phyloP scores from a whole-genome alignment of 2,888 invertebrate species.

The Halictus ligatus region DNA sequence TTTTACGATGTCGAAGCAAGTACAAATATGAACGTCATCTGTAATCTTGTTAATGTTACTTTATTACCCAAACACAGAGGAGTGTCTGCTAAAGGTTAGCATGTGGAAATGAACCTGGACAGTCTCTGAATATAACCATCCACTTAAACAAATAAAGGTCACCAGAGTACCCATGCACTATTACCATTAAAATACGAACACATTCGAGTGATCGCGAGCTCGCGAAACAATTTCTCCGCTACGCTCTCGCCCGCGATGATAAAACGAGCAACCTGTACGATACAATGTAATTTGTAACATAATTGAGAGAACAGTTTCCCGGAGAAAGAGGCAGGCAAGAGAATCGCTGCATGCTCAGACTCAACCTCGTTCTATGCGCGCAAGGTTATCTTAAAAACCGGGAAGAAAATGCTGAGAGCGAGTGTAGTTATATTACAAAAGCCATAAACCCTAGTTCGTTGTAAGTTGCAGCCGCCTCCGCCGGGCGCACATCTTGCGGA shows the following conservation, averaged over 20 bases:
- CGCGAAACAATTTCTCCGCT: not conserved
- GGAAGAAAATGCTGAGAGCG: not conserved
- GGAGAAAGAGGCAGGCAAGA: not conserved
- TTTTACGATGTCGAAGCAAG: not conserved
- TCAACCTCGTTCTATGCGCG: not conserved
- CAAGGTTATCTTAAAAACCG: slow-evolving; percentile 7
- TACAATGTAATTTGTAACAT: not conserved
- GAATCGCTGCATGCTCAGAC: not conserved
- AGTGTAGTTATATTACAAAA: slow-evolving; percentile 12
- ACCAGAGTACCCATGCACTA: not conserved
- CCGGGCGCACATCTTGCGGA: not conserved
- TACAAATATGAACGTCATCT: not conserved
- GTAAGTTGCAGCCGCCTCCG: not conserved
- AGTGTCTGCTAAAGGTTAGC: not conserved
- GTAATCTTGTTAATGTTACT: not conserved
- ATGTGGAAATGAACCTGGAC: not conserved
- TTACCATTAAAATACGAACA: not conserved
- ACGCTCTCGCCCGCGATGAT: not conserved
- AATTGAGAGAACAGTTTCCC: not conserved
- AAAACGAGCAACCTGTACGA: not conserved
- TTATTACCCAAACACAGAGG: not conserved
- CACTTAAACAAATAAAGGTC: not conserved
- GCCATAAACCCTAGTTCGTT: not conserved
- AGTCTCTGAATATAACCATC: not conserved
- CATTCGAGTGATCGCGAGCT: not conserved